Evolutionary conservation across 92 coral and sea anemone genomes (phyloP).

Genomic region (Porites divaricata): DNA sequence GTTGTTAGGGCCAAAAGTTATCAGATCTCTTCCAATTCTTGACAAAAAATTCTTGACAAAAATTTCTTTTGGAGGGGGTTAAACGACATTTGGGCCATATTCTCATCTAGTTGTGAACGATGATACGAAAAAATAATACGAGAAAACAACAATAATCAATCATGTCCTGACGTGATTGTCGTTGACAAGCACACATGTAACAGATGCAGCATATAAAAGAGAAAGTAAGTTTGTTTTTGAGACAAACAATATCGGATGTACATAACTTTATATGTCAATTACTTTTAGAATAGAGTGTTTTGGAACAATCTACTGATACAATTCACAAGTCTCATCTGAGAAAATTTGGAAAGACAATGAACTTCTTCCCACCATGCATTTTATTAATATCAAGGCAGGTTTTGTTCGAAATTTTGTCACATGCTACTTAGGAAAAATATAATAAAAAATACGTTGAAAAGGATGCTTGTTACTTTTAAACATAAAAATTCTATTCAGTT

Average conservation of each 20-base stretch:
- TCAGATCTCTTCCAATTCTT: too few relatives aligned
- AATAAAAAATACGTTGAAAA: too few relatives aligned
- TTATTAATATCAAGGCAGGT: constrained; percentile 4
- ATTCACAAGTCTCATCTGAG: constrained; percentile 6
- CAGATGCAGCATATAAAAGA: constrained; percentile 9
- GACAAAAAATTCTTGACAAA: too few relatives aligned
- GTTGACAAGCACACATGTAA: background rate
- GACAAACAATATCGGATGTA: constrained; percentile 2
- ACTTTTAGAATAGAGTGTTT: constrained; percentile 26
- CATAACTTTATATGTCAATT: constrained; percentile 11
- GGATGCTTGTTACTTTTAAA: too few relatives aligned
- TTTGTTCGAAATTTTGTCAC: constrained; percentile 11
- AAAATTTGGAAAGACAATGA: constrained; percentile 1
- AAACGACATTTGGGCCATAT: too few relatives aligned
- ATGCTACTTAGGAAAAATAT: too few relatives aligned
- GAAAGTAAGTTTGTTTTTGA: constrained; percentile 12
- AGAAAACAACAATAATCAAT: too few relatives aligned
- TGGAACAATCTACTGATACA: constrained; percentile 15
- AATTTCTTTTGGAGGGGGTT: too few relatives aligned
- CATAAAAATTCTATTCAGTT: background rate
- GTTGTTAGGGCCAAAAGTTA: too few relatives aligned
- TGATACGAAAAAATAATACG: too few relatives aligned
- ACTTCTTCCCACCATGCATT: background rate
- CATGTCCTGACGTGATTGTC: background rate
- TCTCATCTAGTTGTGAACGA: too few relatives aligned